Base-by-base conservation (phyloP, 2,797 vertebrate genomes). In the Tarsius wallacei region DNA sequence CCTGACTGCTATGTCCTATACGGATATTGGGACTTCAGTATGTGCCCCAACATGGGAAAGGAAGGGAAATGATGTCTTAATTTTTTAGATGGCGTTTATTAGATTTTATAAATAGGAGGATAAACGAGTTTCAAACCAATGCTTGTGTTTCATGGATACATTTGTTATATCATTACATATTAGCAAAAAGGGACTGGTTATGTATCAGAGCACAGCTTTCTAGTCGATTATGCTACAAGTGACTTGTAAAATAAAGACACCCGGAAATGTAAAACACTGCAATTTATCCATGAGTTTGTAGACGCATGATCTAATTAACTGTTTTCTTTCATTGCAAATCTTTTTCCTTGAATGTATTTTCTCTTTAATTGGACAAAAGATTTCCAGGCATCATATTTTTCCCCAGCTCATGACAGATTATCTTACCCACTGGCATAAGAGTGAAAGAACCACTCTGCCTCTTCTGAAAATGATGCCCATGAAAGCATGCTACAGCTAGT, bases 361-460 rank as follows among this genome's bases (percentile, higher is more conserved):
- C 70, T 51, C 57, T 91, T 82, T 82, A 68, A 68, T 28, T 26
- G 73, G 15, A 77, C 55, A 93, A 74, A 93, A 86, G 53, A 95
- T 78, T 61, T 85, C 53, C 0, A 96, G 74, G 77, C 68, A 10
- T 57, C 68, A 7, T 9, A 5, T 85, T 96, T 87, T 73, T 96
- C 15, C 31, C 59, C 28, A 88, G 53, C 24, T 78, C 51, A 21
- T 7, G 33, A 90, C 9, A 71, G n/a, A 5, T 19, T 5, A 49
- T 78, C 68, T 87, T 73, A 68, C 31, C 97, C n/a, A 42, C 53
- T 63, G 76, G 13, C 0, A 5, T 97, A 57, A 73, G 90, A 97
- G 94, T 7, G 10, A 57, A 94, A 55, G 53, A 94, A 80, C 1
- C 42, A 49, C 31, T 86, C 82, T 5, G 15, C n/a, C 21, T 96